A percentile compares a stretch with the other conserved stretches of the same genome.
Evolutionary conservation across 2,797 vertebrate species (phyloP).

Genomic region (Anguilla anguilla): DNA sequence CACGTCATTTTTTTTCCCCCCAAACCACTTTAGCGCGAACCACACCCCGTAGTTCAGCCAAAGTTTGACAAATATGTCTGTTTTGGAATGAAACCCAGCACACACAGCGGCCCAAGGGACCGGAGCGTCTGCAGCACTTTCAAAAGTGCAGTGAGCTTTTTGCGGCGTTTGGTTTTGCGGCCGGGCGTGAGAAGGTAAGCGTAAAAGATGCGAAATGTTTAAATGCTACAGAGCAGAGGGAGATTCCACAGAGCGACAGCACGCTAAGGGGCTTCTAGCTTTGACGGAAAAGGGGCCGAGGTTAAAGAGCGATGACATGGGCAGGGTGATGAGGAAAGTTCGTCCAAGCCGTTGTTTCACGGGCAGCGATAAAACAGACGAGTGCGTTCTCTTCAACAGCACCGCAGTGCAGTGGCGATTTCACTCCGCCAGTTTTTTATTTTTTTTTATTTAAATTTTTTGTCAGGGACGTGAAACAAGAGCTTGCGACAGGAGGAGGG

Average conservation of each 20-base stretch:
- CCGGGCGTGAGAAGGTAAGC: no score
- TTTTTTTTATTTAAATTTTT: background rate
- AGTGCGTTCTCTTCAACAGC: background rate
- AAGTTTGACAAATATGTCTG: background rate
- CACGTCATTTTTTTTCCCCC: no score
- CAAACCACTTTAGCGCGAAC: no score
- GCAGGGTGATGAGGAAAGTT: slow-evolving; percentile 22
- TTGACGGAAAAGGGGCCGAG: slow-evolving; percentile 4
- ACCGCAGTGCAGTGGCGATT: background rate
- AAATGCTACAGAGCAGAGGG: background rate
- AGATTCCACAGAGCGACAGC: background rate
- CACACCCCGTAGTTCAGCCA: no score
- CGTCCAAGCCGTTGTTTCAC: slow-evolving; percentile 60
- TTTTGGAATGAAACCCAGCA: background rate
- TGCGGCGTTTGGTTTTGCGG: background rate
- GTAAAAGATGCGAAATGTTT: background rate
- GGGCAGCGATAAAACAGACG: slow-evolving; percentile 30
- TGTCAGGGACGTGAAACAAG: slow-evolving; percentile 42
- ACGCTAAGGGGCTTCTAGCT: background rate
- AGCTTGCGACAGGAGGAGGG: slow-evolving; percentile 36
- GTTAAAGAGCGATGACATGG: background rate
- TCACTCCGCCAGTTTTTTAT: background rate
- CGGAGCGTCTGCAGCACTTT: background rate
- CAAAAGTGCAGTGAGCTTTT: background rate
- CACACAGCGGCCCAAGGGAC: background rate